These are phyloP conservation scores for Eilema sororculum DNA, from an alignment of 2,888 invertebrate genomes.

Conservation along the genomic window DNA sequence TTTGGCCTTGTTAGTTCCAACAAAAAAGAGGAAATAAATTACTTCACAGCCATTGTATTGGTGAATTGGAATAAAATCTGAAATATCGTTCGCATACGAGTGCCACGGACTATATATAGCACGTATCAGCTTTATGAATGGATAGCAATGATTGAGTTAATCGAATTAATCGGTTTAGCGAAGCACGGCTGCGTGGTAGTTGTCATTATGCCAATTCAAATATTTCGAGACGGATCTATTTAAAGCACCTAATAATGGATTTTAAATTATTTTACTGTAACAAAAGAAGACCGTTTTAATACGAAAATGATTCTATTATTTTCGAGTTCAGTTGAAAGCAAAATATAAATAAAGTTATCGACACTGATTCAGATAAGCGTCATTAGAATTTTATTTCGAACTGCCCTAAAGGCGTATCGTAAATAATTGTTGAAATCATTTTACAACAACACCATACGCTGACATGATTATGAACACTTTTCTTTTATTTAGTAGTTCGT, in stretches of 20 bases:
- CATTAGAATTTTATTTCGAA: neutral
- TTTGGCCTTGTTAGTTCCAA: slow-evolving; percentile 32
- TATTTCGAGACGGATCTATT: slow-evolving; percentile 22
- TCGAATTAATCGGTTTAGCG: slow-evolving; percentile 43
- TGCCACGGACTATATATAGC: slow-evolving; percentile 23
- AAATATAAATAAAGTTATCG: slow-evolving; percentile 2
- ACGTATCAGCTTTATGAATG: slow-evolving; percentile 32
- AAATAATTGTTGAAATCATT: neutral
- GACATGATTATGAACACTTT: too few species aligned
- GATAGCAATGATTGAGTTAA: slow-evolving; percentile 48
- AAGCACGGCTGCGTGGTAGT: slow-evolving; percentile 29
- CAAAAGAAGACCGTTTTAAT: neutral
- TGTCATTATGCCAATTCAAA: slow-evolving; percentile 28
- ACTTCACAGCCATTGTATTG: slow-evolving; percentile 33
- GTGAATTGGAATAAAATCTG: slow-evolving; percentile 39
- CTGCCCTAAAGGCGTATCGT: neutral
- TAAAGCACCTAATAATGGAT: neutral
- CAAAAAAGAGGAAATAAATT: slow-evolving; percentile 28
- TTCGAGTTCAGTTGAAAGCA: neutral
- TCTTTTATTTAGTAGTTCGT: too few species aligned
- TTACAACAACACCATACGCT: neutral
- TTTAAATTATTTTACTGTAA: neutral
- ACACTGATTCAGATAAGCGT: neutral
- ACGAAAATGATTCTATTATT: neutral
- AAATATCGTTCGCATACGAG: slow-evolving; percentile 34